Conservation (phyloP, 2,797 vertebrate genomes). For the Steatocranus sp. region DNA sequence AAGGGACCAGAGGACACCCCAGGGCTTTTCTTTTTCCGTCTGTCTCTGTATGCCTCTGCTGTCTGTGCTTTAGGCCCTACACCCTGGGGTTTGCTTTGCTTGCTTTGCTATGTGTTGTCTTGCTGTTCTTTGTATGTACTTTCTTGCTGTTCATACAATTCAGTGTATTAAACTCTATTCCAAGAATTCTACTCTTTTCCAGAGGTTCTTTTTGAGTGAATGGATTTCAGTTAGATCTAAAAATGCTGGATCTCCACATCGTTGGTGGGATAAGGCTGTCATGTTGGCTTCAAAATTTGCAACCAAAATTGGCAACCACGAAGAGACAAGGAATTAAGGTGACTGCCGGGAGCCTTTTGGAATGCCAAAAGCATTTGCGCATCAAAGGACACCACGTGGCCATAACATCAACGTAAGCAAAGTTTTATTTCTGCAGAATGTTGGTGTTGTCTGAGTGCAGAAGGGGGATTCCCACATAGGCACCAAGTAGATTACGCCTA, state of each 20-base stretch:
- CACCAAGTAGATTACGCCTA: neutral
- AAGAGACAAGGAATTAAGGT: neutral
- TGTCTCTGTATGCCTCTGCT: neutral
- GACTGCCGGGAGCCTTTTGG: neutral
- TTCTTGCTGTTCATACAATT: neutral
- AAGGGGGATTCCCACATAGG: neutral
- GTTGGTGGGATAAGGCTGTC: neutral
- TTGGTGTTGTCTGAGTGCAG: neutral
- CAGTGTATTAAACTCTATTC: neutral
- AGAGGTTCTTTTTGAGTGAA: neutral
- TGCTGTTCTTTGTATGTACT: neutral
- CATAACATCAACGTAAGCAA: neutral
- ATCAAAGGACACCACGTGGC: neutral
- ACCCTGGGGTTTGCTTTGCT: neutral
- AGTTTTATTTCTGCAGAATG: neutral
- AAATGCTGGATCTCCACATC: neutral
- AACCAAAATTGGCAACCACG: fast-evolving
- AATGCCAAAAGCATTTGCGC: neutral
- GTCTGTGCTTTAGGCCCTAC: neutral
- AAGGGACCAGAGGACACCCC: neutral
- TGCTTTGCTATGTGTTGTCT: neutral
- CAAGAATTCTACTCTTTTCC: neutral
- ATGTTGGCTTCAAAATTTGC: neutral
- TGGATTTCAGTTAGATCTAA: neutral
- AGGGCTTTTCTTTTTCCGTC: neutral